A percentile compares a stretch with the other conserved stretches of the same genome.
phyloP scores from a whole-genome alignment of 2,888 invertebrate species.

The Marronus borbonicus region DNA sequence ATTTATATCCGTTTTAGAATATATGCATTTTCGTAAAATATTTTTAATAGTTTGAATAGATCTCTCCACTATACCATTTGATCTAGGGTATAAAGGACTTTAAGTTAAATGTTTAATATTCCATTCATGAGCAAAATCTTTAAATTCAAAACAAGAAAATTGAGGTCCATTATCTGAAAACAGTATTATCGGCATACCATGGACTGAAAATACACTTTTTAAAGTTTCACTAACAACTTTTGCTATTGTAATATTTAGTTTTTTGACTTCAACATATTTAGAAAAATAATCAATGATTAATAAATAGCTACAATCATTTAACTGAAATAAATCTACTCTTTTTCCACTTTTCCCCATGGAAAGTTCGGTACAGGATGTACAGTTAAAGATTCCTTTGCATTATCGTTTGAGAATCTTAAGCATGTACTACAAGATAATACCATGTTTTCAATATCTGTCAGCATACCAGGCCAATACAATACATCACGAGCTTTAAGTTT shows the following conservation, averaged over 20 bases:
- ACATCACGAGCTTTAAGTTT: slow-evolving; percentile 39
- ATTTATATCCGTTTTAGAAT: slow-evolving; percentile 22
- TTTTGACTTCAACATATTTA: slow-evolving; percentile 16
- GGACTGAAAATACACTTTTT: background rate
- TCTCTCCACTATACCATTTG: slow-evolving; percentile 21
- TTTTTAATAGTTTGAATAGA: background rate
- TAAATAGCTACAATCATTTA: background rate
- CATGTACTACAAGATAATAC: slow-evolving; percentile 35
- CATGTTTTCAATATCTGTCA: slow-evolving; percentile 31
- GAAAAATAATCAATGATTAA: slow-evolving; percentile 23
- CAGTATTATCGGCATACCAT: background rate
- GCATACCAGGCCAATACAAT: slow-evolving; percentile 40
- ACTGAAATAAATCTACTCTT: slow-evolving; percentile 42
- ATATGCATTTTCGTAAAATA: slow-evolving; percentile 14
- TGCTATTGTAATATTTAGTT: background rate
- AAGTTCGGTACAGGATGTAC: slow-evolving; percentile 47
- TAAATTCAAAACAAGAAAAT: background rate
- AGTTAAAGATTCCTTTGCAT: slow-evolving; percentile 49
- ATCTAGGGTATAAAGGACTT: slow-evolving; percentile 7
- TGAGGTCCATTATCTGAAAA: slow-evolving; percentile 10
- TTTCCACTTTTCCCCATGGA: slow-evolving; percentile 50
- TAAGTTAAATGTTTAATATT: background rate
- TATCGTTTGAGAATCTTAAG: slow-evolving; percentile 42
- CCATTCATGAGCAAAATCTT: background rate
- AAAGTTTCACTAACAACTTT: background rate